phyloP scores from a whole-genome alignment of 2,797 vertebrate species.

The Leptoclinus maculatus region DNA sequence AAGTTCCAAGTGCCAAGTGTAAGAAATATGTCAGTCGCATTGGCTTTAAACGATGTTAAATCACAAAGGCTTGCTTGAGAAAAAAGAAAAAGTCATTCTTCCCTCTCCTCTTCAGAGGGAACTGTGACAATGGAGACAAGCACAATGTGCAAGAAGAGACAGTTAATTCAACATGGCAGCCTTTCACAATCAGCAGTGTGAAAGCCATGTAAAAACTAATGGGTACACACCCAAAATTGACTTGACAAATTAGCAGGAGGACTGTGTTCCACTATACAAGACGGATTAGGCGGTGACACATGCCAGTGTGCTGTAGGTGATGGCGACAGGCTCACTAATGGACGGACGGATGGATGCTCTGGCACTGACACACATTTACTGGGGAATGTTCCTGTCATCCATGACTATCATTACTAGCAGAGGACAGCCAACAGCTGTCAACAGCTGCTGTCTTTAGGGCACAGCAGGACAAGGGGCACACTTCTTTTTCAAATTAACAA shows the following conservation, averaged over 20 bases:
- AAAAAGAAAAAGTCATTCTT: not conserved
- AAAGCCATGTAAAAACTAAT: constrained; percentile 63
- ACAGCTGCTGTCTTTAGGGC: constrained; percentile 29
- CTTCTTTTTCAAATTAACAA: constrained; percentile 5
- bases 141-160: constrained; percentile 28
- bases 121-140: constrained; percentile 19
- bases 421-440: constrained; percentile 33
- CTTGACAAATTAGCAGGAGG: constrained; percentile 60
- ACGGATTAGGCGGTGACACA: constrained; percentile 51
- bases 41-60: not conserved
- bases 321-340: constrained; percentile 48
- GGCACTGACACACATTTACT: constrained; percentile 23
- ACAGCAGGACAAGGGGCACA: constrained; percentile 13
- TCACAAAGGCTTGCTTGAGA: not conserved
- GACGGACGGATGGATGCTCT: constrained; percentile 42
- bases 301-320: constrained; percentile 51
- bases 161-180: constrained; percentile 61
- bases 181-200: constrained; percentile 52
- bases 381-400: constrained; percentile 43
- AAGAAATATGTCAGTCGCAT: not conserved
- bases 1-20: not conserved
- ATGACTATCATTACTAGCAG: constrained; percentile 29
- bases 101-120: not conserved
- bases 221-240: constrained; percentile 56
- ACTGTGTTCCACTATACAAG: constrained; percentile 32